These are phyloP conservation scores for Hyppa rectilinea DNA, from an alignment of 2,888 invertebrate genomes.

Conservation along the genomic window DNA sequence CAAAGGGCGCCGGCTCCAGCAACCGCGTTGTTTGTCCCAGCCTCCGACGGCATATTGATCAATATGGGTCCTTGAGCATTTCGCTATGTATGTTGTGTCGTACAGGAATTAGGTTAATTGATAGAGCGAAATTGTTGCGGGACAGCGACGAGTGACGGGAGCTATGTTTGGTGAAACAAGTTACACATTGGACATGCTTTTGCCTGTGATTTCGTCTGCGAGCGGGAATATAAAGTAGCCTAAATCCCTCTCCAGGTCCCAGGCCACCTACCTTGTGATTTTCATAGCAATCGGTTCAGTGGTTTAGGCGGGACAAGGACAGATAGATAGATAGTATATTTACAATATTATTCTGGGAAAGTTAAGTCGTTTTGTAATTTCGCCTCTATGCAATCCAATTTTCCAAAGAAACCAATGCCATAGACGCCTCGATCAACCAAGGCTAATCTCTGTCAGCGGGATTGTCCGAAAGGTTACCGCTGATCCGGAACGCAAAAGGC, in stretches of 20 bases:
- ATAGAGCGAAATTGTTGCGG: constrained; percentile 9
- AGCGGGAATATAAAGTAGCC: background rate
- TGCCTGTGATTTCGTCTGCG: too few species aligned
- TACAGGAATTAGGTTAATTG: constrained; percentile 65
- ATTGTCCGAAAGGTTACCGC: too few species aligned
- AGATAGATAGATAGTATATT: too few species aligned
- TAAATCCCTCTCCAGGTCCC: background rate
- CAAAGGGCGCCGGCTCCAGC: constrained; percentile 63
- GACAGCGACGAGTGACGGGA: too few species aligned
- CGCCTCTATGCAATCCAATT: background rate
- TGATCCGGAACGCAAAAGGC: too few species aligned
- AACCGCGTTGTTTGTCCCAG: constrained; percentile 66
- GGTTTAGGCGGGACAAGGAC: background rate
- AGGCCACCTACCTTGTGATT: background rate
- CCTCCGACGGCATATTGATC: constrained; percentile 65
- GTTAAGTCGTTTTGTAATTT: background rate
- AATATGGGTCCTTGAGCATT: constrained; percentile 60
- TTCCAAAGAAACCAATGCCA: background rate
- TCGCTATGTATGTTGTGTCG: constrained; percentile 40
- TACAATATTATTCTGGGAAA: too few species aligned
- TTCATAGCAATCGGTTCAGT: background rate
- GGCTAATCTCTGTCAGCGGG: background rate
- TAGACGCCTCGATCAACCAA: background rate
- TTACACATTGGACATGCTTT: background rate
- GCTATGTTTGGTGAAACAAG: background rate